Percentiles rank a stretch among this genome's conserved stretches.
Evolutionary conservation across 2,888 invertebrate species (phyloP).

Genomic region (Brachycybe producta): DNA sequence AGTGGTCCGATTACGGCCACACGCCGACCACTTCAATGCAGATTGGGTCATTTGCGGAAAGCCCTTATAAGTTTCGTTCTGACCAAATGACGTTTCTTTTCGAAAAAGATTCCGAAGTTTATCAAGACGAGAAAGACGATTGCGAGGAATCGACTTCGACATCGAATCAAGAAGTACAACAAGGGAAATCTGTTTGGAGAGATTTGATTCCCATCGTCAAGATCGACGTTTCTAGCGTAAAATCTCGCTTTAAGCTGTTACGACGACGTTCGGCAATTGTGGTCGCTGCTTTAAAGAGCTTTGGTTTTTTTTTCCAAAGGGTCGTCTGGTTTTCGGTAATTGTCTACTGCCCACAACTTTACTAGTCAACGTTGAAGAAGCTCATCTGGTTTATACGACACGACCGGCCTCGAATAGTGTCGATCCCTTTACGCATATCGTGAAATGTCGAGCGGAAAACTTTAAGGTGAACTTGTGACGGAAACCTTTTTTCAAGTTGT

Average conservation of each 20-base stretch:
- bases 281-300: background rate
- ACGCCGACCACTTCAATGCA: too few species aligned
- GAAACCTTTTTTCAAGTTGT: background rate
- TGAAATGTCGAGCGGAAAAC: constrained; percentile 88
- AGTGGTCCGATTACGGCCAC: too few species aligned
- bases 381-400: constrained; percentile 86
- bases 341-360: constrained; percentile 84
- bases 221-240: constrained; percentile 72
- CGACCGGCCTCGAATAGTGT: constrained; percentile 85
- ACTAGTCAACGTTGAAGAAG: constrained; percentile 74
- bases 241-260: constrained; percentile 27
- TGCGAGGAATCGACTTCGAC: background rate
- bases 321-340: constrained; percentile 89
- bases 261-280: too few species aligned
- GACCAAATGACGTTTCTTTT: too few species aligned
- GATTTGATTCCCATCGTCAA: constrained; percentile 94
- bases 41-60: too few species aligned
- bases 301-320: constrained; percentile 39
- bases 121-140: too few species aligned
- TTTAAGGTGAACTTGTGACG: constrained; percentile 47
- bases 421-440: constrained; percentile 90
- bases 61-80: too few species aligned
- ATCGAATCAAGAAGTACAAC: background rate
- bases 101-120: too few species aligned
- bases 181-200: constrained; percentile 49